Percentiles rank a stretch among this genome's conserved stretches.
These are phyloP conservation scores for Acrocephalus scirpaceus DNA, from an alignment of 2,797 vertebrate genomes.

Conservation along the genomic window DNA sequence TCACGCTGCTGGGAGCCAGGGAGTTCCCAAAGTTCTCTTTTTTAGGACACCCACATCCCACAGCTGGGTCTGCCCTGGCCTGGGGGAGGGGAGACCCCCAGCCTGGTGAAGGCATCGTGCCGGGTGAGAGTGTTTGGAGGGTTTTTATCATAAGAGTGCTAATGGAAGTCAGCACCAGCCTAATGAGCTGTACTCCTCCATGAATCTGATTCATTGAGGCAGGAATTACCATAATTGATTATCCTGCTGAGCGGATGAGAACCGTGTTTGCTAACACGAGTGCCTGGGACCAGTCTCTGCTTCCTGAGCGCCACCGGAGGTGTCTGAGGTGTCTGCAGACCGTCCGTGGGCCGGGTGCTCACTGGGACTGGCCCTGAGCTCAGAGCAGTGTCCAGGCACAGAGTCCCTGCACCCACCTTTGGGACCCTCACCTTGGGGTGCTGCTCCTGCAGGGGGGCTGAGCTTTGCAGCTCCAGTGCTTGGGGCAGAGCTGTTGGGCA, in stretches of 20 bases:
- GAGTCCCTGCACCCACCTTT: fast-evolving
- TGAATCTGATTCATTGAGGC: constrained; percentile 72
- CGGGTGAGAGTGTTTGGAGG: background rate
- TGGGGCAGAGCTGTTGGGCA: background rate
- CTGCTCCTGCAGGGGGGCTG: background rate
- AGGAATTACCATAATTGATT: constrained; percentile 77
- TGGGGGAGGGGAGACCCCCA: background rate
- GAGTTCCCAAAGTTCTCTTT: background rate
- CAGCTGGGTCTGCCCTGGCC: background rate
- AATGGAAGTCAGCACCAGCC: constrained; percentile 61
- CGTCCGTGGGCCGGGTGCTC: fast-evolving
- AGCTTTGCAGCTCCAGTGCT: fast-evolving
- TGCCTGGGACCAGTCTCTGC: background rate
- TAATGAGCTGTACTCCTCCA: constrained; percentile 62
- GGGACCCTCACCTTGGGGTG: fast-evolving
- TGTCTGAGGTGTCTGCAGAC: background rate
- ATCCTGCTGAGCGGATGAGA: constrained; percentile 53
- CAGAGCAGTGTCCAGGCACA: fast-evolving
- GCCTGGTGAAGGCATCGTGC: background rate
- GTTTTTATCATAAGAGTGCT: constrained; percentile 30
- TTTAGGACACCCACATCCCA: fast-evolving
- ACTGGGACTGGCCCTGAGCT: fast-evolving
- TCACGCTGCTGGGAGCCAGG: fast-evolving
- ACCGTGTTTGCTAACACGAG: constrained; percentile 33
- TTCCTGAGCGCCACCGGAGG: background rate